These are phyloP conservation scores for Eublepharis macularius DNA, from an alignment of 2,113 vertebrate species.

Conservation along the genomic window DNA sequence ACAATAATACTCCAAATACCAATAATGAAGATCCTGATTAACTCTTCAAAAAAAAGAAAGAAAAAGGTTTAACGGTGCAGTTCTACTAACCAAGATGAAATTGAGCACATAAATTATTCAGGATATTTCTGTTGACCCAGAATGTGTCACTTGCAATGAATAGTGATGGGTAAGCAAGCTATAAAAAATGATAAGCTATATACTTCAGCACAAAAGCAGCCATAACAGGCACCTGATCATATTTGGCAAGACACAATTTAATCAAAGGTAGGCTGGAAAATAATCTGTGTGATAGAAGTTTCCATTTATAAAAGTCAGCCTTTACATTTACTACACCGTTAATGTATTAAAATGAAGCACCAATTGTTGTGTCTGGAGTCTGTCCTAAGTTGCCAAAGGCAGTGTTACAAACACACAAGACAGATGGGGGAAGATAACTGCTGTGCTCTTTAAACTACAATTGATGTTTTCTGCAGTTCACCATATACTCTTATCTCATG, in stretches of 20 bases:
- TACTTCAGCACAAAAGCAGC: neutral
- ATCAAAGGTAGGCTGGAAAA: neutral
- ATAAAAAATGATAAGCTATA: neutral
- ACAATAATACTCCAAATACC: neutral
- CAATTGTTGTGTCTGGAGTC: neutral
- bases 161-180: neutral
- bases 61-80: neutral
- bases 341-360: neutral
- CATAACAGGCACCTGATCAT: neutral
- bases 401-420: neutral
- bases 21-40: neutral
- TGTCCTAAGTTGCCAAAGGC: neutral
- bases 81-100: neutral
- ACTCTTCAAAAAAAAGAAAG: neutral
- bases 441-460: neutral
- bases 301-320: slow-evolving; percentile 9
- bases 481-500: neutral
- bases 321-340: neutral
- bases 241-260: neutral
- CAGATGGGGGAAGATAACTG: neutral
- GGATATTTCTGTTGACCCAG: neutral
- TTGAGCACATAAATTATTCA: neutral
- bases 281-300: neutral
- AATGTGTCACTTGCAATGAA: neutral
- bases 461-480: neutral